Conservation (phyloP, 1,140 invertebrate species). For the Episyrphus balteatus region DNA sequence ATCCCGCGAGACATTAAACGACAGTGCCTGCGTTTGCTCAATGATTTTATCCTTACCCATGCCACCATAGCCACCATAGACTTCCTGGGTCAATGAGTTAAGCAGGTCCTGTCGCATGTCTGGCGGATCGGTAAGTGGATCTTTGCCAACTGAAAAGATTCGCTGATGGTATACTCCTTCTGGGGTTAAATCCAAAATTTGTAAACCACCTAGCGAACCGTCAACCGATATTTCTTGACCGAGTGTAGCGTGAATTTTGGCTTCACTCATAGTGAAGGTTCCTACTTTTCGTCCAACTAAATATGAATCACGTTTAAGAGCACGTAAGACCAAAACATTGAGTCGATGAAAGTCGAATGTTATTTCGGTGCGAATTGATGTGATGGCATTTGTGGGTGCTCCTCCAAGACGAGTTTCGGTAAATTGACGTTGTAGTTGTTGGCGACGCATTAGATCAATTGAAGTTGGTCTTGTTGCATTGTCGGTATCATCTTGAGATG, state of each 20-base stretch:
- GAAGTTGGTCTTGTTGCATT: too few relatives aligned
- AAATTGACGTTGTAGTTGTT: too few relatives aligned
- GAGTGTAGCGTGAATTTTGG: conserved; percentile 78
- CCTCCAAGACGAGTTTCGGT: too few relatives aligned
- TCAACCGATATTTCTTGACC: conserved; percentile 55
- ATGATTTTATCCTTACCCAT: conserved; percentile 33
- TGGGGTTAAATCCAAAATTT: conserved; percentile 79
- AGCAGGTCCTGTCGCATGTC: conserved; percentile 20
- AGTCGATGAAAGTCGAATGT: conserved; percentile 87
- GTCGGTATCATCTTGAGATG: neutral
- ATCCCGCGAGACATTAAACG: conserved; percentile 48
- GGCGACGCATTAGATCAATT: too few relatives aligned
- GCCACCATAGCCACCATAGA: conserved; percentile 36
- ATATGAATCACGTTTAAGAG: conserved; percentile 58
- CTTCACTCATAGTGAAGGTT: conserved; percentile 82
- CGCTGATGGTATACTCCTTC: conserved; percentile 73
- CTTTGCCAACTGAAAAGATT: conserved; percentile 74
- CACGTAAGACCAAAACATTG: conserved; percentile 74
- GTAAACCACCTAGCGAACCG: conserved; percentile 82
- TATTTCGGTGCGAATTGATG: conserved; percentile 48
- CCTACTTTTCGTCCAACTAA: conserved; percentile 78
- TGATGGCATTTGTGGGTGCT: neutral
- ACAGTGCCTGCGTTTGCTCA: conserved; percentile 44
- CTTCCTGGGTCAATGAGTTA: conserved; percentile 36
- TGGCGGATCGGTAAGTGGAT: conserved; percentile 46